Evolutionary conservation across 2,113 vertebrate species (phyloP).

Genomic region (Dipodomys spectabilis): DNA sequence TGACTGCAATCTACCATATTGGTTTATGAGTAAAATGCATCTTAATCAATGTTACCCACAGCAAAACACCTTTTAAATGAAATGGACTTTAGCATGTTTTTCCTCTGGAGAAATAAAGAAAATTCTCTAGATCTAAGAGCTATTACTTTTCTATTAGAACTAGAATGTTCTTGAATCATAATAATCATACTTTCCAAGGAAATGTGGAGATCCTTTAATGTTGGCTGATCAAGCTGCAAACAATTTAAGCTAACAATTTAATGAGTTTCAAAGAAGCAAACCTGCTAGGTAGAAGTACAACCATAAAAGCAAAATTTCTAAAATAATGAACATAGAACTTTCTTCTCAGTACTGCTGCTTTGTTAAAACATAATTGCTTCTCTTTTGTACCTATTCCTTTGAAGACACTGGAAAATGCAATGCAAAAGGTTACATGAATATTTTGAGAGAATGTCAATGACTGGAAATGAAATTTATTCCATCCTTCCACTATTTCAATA

Average conservation of each 20-base stretch:
- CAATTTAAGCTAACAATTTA: slow-evolving; percentile 43
- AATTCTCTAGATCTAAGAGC: neutral
- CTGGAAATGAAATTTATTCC: slow-evolving; percentile 34
- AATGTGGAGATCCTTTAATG: neutral
- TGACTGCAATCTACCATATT: too few relatives aligned
- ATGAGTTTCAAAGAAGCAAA: slow-evolving; percentile 43
- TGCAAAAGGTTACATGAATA: neutral
- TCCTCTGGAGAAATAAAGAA: neutral
- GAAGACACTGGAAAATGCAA: slow-evolving; percentile 21
- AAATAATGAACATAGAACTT: slow-evolving; percentile 40
- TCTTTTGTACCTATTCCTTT: slow-evolving; percentile 28
- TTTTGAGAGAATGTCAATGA: slow-evolving; percentile 26
- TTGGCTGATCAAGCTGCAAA: slow-evolving; percentile 31
- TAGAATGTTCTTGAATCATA: neutral
- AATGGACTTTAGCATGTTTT: neutral
- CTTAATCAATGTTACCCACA: too few relatives aligned
- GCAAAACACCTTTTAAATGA: neutral
- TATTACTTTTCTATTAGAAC: neutral
- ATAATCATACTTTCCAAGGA: slow-evolving; percentile 49
- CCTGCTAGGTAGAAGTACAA: slow-evolving; percentile 14
- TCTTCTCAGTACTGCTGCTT: neutral
- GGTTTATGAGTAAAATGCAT: too few relatives aligned
- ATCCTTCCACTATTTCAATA: neutral
- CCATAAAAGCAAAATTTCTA: slow-evolving; percentile 1
- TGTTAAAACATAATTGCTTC: slow-evolving; percentile 38